Conservation (phyloP, 2,113 vertebrate species). For the Centropus unirufus region DNA sequence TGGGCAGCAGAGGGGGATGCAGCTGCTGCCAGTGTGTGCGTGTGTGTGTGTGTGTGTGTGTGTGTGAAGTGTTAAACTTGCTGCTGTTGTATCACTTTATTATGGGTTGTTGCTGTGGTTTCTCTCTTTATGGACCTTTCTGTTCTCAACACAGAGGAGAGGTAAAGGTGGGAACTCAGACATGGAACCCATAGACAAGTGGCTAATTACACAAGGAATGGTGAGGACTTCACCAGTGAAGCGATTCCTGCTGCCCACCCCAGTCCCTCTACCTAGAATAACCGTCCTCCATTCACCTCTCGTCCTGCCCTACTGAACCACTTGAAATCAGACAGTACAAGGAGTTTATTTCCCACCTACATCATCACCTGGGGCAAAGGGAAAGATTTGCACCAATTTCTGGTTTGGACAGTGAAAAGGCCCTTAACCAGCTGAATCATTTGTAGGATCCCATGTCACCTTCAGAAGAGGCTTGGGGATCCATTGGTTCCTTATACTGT, state of each 20-base stretch:
- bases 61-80: background rate
- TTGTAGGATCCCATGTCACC: background rate
- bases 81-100: slow-evolving; percentile 43
- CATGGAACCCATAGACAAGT: slow-evolving; percentile 99
- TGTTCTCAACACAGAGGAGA: slow-evolving; percentile 92
- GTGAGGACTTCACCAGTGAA: slow-evolving; percentile 89
- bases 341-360: slow-evolving; percentile 48
- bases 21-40: background rate
- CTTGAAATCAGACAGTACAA: slow-evolving; percentile 71
- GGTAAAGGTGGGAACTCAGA: slow-evolving; percentile 90
- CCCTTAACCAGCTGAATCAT: background rate
- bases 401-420: background rate
- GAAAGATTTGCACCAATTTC: background rate
- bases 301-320: slow-evolving; percentile 57
- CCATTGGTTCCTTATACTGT: slow-evolving; percentile 66
- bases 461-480: background rate
- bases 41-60: background rate
- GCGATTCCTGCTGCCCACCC: slow-evolving; percentile 67
- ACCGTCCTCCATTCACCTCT: slow-evolving; percentile 59
- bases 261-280: slow-evolving; percentile 59
- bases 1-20: background rate
- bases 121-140: slow-evolving; percentile 80
- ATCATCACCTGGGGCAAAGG: slow-evolving; percentile 19
- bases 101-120: slow-evolving; percentile 75
- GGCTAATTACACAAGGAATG: slow-evolving; percentile 99